Evolutionary conservation across 1,140 invertebrate species (phyloP).

Genomic region (Bilobella aurantiaca): DNA sequence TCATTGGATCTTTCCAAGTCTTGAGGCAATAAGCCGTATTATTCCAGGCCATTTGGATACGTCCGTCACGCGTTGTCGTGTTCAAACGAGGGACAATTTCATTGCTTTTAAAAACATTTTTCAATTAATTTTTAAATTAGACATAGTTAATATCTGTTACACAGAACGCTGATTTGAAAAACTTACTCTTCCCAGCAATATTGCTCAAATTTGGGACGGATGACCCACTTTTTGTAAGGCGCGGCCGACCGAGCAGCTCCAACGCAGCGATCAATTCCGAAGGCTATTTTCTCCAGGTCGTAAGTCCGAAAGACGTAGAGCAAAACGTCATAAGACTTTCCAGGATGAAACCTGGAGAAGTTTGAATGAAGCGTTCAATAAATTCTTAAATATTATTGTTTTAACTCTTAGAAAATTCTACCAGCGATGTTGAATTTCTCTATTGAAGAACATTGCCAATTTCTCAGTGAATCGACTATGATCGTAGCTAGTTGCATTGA

Average conservation of each 20-base stretch:
- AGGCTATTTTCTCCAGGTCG: constrained; percentile 2
- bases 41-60: not conserved
- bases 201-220: not conserved
- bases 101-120: not conserved
- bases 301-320: constrained; percentile 1
- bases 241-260: constrained; percentile 10
- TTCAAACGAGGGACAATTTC: not conserved
- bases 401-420: constrained; percentile 1
- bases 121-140: not conserved
- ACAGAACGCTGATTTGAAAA: no score
- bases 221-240: constrained; percentile 14
- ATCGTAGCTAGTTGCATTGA: not conserved
- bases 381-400: not conserved
- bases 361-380: not conserved
- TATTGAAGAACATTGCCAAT: constrained; percentile 14
- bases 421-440: constrained; percentile 12
- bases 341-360: not conserved
- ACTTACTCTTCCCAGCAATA: not conserved
- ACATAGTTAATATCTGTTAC: not conserved
- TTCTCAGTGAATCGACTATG: constrained; percentile 7
- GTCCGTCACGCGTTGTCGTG: not conserved
- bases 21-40: not conserved
- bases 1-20: not conserved
- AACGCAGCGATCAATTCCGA: constrained; percentile 13
- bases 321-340: not conserved